phyloP scores from a whole-genome alignment of 2,888 invertebrate species.

The Ferrisia virgata region DNA sequence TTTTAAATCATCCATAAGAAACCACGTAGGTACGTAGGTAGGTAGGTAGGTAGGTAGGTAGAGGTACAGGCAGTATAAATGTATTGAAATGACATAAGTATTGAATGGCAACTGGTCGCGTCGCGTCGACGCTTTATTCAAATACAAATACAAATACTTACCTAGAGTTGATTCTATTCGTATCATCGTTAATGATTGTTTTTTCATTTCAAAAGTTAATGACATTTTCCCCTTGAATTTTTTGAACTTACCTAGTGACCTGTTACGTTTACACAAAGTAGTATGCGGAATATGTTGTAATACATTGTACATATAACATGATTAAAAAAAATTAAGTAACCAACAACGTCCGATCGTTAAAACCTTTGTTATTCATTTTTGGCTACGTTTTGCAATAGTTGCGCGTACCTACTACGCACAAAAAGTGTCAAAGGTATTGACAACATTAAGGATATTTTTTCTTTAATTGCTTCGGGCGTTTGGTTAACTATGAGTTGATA shows the following conservation, averaged over 20 bases:
- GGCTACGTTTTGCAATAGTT: neutral
- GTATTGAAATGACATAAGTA: neutral
- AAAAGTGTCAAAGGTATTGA: neutral
- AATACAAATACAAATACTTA: neutral
- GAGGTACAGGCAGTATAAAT: no score
- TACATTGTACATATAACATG: neutral
- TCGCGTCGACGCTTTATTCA: neutral
- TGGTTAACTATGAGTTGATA: neutral
- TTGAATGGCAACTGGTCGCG: neutral
- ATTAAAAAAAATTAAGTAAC: neutral
- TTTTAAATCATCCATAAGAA: neutral
- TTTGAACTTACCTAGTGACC: slow-evolving; percentile 27
- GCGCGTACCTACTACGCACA: no score
- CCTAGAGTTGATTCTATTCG: no score
- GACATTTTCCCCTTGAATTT: slow-evolving; percentile 23
- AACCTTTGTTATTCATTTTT: slow-evolving; percentile 19
- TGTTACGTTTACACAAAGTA: neutral
- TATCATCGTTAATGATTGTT: neutral
- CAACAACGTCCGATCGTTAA: neutral
- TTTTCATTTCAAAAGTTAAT: neutral
- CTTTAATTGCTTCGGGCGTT: neutral
- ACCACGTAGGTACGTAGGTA: no score
- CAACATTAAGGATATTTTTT: neutral
- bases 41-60: no score
- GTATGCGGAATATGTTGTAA: neutral